phyloP scores from a whole-genome alignment of 2,888 invertebrate genomes.

The Tholera decimalis region DNA sequence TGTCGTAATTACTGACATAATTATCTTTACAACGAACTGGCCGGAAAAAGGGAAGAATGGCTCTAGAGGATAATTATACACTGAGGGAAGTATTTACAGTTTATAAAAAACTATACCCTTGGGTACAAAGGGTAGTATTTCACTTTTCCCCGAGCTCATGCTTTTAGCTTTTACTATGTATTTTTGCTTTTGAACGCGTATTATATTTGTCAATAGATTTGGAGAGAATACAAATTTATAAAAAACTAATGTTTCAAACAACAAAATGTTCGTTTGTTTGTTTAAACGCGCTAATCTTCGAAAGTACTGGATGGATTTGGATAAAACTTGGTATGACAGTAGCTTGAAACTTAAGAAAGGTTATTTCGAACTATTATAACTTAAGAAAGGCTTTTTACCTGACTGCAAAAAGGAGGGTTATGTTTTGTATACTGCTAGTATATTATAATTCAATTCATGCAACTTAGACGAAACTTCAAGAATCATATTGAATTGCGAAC shows the following conservation, averaged over 20 bases:
- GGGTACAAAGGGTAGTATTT: constrained; percentile 15
- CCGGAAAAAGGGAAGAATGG: constrained; percentile 34
- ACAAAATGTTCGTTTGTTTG: too few relatives aligned
- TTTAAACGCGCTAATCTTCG: too few relatives aligned
- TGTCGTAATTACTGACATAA: constrained; percentile 37
- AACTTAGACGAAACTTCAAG: constrained; percentile 27
- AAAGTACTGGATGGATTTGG: too few relatives aligned
- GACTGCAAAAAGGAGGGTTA: too few relatives aligned
- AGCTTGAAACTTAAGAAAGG: too few relatives aligned
- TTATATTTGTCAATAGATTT: neutral
- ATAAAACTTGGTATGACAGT: too few relatives aligned
- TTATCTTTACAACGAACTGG: constrained; percentile 44
- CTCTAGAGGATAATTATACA: constrained; percentile 43
- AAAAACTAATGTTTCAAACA: neutral
- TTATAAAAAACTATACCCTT: constrained; percentile 35
- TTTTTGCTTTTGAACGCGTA: neutral
- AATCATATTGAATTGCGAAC: constrained; percentile 47
- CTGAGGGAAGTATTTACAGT: constrained; percentile 36
- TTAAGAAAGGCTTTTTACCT: too few relatives aligned
- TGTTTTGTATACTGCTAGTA: too few relatives aligned
- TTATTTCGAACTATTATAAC: too few relatives aligned
- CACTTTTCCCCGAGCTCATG: constrained; percentile 1
- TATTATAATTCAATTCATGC: constrained; percentile 23
- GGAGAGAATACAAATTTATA: neutral
- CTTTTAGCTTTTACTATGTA: too few relatives aligned